phyloP scores from a whole-genome alignment of 2,888 invertebrate species.

The Halictus quadricinctus region DNA sequence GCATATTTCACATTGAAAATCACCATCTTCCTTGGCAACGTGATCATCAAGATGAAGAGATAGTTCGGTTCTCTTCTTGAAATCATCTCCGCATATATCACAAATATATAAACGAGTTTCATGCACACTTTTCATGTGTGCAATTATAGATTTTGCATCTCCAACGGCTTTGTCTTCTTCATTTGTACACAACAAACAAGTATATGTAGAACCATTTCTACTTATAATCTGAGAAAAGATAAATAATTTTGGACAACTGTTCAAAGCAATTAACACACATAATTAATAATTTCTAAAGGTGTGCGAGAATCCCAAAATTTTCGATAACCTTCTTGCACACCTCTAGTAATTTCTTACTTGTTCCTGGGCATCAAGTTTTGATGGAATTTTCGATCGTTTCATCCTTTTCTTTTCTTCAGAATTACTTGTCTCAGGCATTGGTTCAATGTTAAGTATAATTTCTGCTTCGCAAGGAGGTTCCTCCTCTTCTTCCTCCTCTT shows the following conservation, averaged over 20 bases:
- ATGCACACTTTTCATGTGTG: constrained; percentile 86
- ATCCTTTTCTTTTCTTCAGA: constrained; percentile 53
- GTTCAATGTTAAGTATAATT: constrained; percentile 51
- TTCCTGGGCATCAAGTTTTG: constrained; percentile 60
- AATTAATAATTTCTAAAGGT: constrained; percentile 7
- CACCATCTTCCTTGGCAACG: constrained; percentile 85
- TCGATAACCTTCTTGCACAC: background rate
- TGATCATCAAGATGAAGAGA: constrained; percentile 87
- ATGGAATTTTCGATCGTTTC: constrained; percentile 55
- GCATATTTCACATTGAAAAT: constrained; percentile 87
- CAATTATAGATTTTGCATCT: constrained; percentile 85
- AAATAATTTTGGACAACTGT: background rate
- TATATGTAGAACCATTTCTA: constrained; percentile 83
- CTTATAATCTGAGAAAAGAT: constrained; percentile 68
- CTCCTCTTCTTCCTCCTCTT: constrained; percentile 48
- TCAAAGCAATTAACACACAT: background rate
- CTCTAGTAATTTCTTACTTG: constrained; percentile 52
- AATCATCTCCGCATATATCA: constrained; percentile 87
- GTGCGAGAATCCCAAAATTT: background rate
- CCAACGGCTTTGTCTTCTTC: constrained; percentile 81
- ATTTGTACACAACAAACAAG: constrained; percentile 84
- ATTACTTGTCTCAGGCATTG: constrained; percentile 45
- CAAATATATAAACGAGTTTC: constrained; percentile 88
- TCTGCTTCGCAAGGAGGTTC: constrained; percentile 46
- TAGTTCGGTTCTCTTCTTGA: constrained; percentile 86